phyloP scores from a whole-genome alignment of 2,113 vertebrate species.

The Progne subis region DNA sequence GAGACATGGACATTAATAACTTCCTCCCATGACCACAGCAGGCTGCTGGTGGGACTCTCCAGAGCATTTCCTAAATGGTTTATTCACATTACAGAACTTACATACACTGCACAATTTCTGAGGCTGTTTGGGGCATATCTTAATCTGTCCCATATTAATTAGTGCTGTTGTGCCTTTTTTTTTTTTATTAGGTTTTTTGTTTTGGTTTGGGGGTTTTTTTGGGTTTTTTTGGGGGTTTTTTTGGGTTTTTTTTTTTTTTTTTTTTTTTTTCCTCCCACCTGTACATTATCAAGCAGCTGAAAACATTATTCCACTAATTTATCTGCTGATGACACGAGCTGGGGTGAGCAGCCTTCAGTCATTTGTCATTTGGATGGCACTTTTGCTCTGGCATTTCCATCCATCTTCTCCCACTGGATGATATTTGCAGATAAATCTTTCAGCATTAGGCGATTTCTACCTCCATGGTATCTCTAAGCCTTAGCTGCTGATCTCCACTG shows the following conservation, averaged over 20 bases:
- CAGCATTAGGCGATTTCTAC: not conserved
- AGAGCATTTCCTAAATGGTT: not conserved
- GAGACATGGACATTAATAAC: not conserved
- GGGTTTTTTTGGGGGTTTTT: too few relatives aligned
- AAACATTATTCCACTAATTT: conserved; percentile 13
- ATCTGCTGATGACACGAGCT: not conserved
- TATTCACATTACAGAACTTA: not conserved
- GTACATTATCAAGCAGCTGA: conserved; percentile 4
- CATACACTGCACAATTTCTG: not conserved
- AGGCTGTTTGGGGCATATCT: not conserved
- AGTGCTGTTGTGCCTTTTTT: not conserved
- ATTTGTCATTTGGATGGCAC: conserved; percentile 1
- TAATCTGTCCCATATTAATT: not conserved
- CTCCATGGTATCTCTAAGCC: not conserved
- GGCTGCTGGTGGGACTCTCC: not conserved
- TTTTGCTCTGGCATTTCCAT: not conserved
- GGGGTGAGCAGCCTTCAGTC: not conserved
- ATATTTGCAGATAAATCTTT: not conserved
- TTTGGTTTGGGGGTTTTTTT: too few relatives aligned
- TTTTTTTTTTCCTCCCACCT: not conserved
- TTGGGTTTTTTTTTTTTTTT: too few relatives aligned
- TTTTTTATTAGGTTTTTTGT: too few relatives aligned
- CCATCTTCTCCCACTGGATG: not conserved
- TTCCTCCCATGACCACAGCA: not conserved
- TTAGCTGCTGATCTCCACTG: not conserved